Evolutionary conservation across 2,797 vertebrate genomes (phyloP).

Genomic region (Premnoplex brunnescens): DNA sequence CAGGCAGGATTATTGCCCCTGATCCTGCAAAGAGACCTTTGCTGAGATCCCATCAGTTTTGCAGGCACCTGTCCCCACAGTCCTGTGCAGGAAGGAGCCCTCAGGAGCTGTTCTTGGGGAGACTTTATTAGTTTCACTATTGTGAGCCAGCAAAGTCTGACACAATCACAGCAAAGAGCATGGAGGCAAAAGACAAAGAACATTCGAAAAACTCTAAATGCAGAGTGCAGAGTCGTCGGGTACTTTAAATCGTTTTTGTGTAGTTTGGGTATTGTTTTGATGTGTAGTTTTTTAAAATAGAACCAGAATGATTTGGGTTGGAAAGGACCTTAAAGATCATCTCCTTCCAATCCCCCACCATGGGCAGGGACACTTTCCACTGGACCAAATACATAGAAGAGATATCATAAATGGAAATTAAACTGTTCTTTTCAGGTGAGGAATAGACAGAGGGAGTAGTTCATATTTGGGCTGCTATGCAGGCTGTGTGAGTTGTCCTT

Average conservation of each 20-base stretch:
- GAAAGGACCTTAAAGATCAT: neutral
- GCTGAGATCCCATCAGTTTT: neutral
- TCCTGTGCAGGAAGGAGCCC: conserved; percentile 1
- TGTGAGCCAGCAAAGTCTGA: neutral
- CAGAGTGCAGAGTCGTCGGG: neutral
- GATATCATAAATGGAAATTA: neutral
- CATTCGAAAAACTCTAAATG: neutral
- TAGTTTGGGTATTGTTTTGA: neutral
- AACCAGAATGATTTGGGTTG: neutral
- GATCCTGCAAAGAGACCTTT: neutral
- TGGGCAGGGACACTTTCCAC: neutral
- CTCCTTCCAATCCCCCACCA: neutral
- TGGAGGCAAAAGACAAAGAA: neutral
- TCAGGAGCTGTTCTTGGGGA: neutral
- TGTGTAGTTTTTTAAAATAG: neutral
- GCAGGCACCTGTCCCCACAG: neutral
- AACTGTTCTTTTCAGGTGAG: neutral
- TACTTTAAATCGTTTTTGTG: neutral
- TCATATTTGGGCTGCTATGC: neutral
- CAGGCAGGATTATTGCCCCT: neutral
- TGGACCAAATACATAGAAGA: neutral
- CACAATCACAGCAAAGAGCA: neutral
- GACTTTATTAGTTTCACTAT: neutral
- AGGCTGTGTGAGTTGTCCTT: neutral
- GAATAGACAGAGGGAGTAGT: neutral